Conservation (phyloP, 2,113 vertebrate species). For the Patagioenas fasciata region DNA sequence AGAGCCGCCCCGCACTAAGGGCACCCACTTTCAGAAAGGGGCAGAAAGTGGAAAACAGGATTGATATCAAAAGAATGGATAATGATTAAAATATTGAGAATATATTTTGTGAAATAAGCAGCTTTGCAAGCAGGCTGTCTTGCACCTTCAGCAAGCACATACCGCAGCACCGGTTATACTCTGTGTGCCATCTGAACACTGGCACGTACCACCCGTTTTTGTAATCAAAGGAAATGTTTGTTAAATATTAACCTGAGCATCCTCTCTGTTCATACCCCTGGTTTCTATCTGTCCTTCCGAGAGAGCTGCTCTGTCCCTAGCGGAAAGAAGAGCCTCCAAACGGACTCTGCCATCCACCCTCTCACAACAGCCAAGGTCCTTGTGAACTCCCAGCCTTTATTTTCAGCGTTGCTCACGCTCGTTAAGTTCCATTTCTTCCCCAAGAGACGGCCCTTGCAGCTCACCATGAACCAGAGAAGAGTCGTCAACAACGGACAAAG, state of each 20-base stretch:
- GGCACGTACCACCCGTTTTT: not conserved
- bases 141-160: not conserved
- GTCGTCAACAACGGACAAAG: not conserved
- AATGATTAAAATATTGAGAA: constrained; percentile 2
- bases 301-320: not conserved
- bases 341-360: not conserved
- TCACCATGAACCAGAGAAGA: not conserved
- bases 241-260: not conserved
- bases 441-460: not conserved
- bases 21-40: not conserved
- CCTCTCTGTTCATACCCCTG: not conserved
- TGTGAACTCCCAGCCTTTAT: not conserved
- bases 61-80: not conserved
- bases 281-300: not conserved
- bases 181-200: not conserved
- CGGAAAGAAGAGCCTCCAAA: not conserved
- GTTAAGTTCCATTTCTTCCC: not conserved
- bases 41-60: not conserved
- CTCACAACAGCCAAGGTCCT: not conserved
- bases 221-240: not conserved
- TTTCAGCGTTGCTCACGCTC: not conserved
- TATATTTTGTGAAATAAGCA: not conserved
- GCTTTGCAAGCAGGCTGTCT: not conserved
- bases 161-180: accelerated
- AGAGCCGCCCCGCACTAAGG: not conserved